Base-by-base conservation (phyloP, 2,888 invertebrate genomes). In the Diplazon laetatorius region DNA sequence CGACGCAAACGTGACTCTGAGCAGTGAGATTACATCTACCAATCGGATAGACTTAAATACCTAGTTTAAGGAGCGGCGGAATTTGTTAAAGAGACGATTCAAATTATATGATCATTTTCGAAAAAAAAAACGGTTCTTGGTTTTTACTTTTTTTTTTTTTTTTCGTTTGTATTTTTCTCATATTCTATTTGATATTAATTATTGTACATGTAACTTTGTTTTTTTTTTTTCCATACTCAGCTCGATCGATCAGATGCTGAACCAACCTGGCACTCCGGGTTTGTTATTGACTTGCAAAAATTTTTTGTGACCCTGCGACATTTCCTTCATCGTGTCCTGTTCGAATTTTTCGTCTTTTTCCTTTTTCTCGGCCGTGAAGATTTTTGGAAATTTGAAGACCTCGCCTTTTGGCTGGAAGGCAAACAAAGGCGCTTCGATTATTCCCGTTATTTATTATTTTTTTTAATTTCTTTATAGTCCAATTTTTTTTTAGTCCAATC, bases 181-280 rank as follows among this genome's bases (percentile, higher is more conserved):
- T 50, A 48, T 35, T 42, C 42, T 30, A 12, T 42, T 8, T 1
- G 22, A 14, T n/a, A 30, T 30, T 30, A 6, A 30, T 60, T 4
- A 2, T 6, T 18, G 39, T 6, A 1, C n/a, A n/a, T n/a, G n/a
- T n/a, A n/a, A n/a, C n/a, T n/a, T n/a, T n/a, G n/a, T n/a, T n/a
- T n/a, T n/a, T n/a, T n/a, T n/a, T n/a, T n/a, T n/a, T n/a, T n/a
- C n/a, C n/a, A 63, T 22, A 50, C 30, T 14, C 57, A 25, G 52
- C 37, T 30, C 71, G 9, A 6, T 0, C 6, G 10, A 72, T 77
- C 93, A 96, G 86, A 95, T 92, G 35, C 94, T 93, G 91, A 94
- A 97, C 97, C 97, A 97, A 77, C 95, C 95, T 4, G 97, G 96
- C 50, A 95, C 91, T 85, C 95, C 95, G 52, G 94, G 93, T 87